These are phyloP conservation scores for Callithrix jacchus DNA, from an alignment of 2,113 vertebrate species.

Conservation along the genomic window DNA sequence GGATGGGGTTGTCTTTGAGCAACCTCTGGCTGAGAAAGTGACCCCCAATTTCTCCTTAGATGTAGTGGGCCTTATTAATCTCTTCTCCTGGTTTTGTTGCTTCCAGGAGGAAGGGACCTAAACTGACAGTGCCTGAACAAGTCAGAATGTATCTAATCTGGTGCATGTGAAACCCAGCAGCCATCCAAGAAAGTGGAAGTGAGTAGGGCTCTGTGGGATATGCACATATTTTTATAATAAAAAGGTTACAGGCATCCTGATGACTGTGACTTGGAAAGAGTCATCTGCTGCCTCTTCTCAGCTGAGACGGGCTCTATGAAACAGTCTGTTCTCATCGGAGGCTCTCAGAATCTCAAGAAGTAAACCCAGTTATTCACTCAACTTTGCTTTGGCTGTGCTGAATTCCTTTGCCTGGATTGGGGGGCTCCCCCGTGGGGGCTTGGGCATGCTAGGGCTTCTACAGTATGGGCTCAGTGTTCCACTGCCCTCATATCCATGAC, in stretches of 20 bases:
- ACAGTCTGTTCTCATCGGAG: not conserved
- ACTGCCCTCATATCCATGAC: not conserved
- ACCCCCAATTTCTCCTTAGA: not conserved
- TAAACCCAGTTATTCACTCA: not conserved
- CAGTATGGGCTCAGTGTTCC: not conserved
- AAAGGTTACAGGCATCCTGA: constrained; percentile 41
- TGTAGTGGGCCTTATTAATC: not conserved
- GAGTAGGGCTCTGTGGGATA: not conserved
- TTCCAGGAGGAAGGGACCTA: not conserved
- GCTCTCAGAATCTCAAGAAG: not conserved
- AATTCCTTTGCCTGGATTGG: not conserved
- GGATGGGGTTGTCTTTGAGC: not conserved
- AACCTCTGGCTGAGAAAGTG: not conserved
- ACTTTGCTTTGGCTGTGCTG: not conserved
- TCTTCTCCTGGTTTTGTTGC: not conserved
- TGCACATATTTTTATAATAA: constrained; percentile 39
- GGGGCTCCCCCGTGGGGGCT: not conserved
- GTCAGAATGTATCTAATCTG: constrained; percentile 25
- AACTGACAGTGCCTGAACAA: constrained; percentile 24
- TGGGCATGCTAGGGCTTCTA: not conserved
- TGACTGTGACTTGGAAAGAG: constrained; percentile 36
- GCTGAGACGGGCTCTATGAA: constrained; percentile 3
- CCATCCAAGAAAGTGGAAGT: constrained; percentile 40
- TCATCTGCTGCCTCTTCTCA: constrained; percentile 22
- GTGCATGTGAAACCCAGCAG: constrained; percentile 32